phyloP scores from a whole-genome alignment of 2,797 vertebrate genomes.

The Valencia hispanica region DNA sequence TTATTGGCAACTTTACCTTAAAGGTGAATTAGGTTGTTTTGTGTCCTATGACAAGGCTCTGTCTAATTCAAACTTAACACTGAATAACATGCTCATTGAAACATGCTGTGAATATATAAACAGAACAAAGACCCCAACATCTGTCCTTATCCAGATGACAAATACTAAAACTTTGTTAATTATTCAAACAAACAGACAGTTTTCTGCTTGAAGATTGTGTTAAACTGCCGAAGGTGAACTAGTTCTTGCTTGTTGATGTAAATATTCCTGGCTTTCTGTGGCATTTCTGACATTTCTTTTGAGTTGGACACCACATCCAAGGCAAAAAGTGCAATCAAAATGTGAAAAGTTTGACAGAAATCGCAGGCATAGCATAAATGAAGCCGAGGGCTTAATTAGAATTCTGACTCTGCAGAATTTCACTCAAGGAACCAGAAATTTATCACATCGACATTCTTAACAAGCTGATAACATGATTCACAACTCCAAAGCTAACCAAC shows the following conservation, averaged over 20 bases:
- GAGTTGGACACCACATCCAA: slow-evolving; percentile 1
- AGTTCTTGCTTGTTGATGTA: neutral
- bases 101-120: slow-evolving; percentile 10
- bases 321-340: neutral
- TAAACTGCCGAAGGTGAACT: neutral
- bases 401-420: slow-evolving; percentile 2
- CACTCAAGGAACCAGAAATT: neutral
- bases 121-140: neutral
- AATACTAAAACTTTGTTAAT: neutral
- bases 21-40: slow-evolving; percentile 29
- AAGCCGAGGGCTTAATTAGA: slow-evolving; percentile 3
- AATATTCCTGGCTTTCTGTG: neutral
- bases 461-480: neutral
- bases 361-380: neutral
- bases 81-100: slow-evolving; percentile 1
- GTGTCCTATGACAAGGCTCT: slow-evolving; percentile 19
- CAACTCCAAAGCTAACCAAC: neutral
- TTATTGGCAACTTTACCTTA: slow-evolving; percentile 38
- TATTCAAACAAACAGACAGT: neutral
- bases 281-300: neutral
- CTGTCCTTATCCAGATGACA: neutral
- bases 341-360: neutral
- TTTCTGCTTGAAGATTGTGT: neutral
- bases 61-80: slow-evolving; percentile 30
- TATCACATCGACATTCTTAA: neutral